phyloP scores from a whole-genome alignment of 2,113 vertebrate species.

The Hypocryptadius cinnamomeus region DNA sequence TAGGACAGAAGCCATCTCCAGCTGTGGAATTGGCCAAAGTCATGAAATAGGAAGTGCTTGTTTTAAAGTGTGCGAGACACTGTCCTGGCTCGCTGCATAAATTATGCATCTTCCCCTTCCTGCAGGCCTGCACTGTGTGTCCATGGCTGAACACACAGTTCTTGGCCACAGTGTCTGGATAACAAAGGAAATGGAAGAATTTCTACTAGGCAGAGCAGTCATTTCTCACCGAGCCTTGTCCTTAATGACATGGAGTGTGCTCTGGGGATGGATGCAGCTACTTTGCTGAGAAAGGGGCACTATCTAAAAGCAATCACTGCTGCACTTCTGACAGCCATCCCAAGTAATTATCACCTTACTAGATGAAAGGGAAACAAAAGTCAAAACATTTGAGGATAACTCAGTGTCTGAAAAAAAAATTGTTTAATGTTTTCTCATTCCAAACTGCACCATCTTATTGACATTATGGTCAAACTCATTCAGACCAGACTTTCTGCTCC shows the following conservation, averaged over 20 bases:
- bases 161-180: constrained; percentile 20
- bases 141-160: constrained; percentile 34
- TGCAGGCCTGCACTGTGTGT: background rate
- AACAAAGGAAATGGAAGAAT: constrained; percentile 33
- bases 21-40: constrained; percentile 19
- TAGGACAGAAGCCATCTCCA: background rate
- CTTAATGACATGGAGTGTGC: background rate
- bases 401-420: background rate
- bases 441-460: background rate
- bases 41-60: constrained; percentile 28
- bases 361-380: background rate
- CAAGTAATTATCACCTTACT: background rate
- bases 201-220: background rate
- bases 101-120: constrained; percentile 26
- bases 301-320: background rate
- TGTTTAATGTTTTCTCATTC: background rate
- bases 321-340: background rate
- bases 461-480: background rate
- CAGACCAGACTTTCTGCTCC: background rate
- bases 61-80: background rate
- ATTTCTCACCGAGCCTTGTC: background rate
- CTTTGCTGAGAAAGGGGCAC: background rate
- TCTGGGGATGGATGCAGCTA: background rate
- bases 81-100: background rate
- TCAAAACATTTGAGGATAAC: background rate